These are phyloP conservation scores for Etheostoma perlongum DNA, from an alignment of 2,797 vertebrate genomes.

Conservation along the genomic window DNA sequence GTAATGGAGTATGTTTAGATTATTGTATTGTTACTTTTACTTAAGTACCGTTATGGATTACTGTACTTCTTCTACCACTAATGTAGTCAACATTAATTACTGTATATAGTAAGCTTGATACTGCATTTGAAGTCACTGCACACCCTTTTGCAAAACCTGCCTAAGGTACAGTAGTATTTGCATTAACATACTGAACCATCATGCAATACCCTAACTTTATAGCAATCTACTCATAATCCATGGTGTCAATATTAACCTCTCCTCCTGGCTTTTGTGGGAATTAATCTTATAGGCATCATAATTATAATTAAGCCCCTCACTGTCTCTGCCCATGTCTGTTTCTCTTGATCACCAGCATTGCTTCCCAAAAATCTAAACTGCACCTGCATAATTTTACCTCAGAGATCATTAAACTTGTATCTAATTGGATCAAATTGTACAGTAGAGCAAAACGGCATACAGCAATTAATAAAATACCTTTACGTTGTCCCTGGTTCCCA, in stretches of 20 bases:
- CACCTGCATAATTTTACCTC: slow-evolving; percentile 20
- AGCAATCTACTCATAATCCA: neutral
- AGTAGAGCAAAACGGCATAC: neutral
- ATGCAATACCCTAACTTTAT: neutral
- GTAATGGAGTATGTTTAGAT: too few species aligned
- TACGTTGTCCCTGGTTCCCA: slow-evolving; percentile 92
- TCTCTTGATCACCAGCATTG: slow-evolving; percentile 3
- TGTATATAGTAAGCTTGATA: neutral
- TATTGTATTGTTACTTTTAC: neutral
- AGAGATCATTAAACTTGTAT: slow-evolving; percentile 27
- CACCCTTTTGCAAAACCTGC: neutral
- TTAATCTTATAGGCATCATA: too few species aligned
- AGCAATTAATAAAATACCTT: slow-evolving; percentile 88
- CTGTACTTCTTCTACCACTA: neutral
- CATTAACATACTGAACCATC: neutral
- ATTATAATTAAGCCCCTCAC: neutral
- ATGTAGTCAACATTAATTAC: neutral
- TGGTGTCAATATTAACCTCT: neutral
- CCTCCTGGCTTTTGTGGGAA: neutral
- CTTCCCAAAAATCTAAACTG: slow-evolving; percentile 14
- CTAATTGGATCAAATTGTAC: slow-evolving; percentile 7
- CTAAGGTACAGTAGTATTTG: neutral
- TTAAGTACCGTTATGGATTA: neutral
- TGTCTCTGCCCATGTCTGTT: neutral
- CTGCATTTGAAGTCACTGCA: slow-evolving; percentile 6